These are phyloP conservation scores for Drosophila novamexicana DNA, from an alignment of 1,140 invertebrate species.

Conservation along the genomic window DNA sequence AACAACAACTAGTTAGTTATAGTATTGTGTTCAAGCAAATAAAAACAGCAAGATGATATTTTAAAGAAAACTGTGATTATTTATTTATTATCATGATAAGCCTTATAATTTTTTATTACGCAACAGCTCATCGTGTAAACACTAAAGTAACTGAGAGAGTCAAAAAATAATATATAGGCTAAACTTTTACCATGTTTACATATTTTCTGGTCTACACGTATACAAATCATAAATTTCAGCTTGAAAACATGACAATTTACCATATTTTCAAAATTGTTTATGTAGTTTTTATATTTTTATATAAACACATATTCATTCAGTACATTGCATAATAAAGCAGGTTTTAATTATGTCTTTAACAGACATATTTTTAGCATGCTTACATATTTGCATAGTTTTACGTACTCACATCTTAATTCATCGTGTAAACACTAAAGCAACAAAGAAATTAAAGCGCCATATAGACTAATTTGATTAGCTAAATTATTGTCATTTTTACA, in stretches of 20 bases:
- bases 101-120: not conserved
- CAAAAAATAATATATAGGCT: too few relatives aligned
- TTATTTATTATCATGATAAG: not conserved
- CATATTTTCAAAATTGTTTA: too few relatives aligned
- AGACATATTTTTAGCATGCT: not conserved
- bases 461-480: not conserved
- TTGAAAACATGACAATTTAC: too few relatives aligned
- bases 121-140: not conserved
- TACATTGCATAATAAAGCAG: not conserved
- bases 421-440: not conserved
- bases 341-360: not conserved
- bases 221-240: too few relatives aligned
- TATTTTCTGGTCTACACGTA: too few relatives aligned
- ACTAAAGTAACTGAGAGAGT: too few relatives aligned
- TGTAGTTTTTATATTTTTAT: too few relatives aligned
- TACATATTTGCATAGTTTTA: not conserved
- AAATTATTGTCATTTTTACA: not conserved
- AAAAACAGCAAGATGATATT: slow-evolving; percentile 71
- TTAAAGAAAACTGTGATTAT: not conserved
- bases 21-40: slow-evolving; percentile 70
- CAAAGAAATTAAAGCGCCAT: not conserved
- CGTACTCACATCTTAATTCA: not conserved
- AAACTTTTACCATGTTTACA: too few relatives aligned
- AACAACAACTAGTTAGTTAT: slow-evolving; percentile 70
- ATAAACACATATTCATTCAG: too few relatives aligned